Percentiles rank a stretch among this genome's conserved stretches.
These are phyloP conservation scores for Ceraclea dissimilis DNA, from an alignment of 2,888 invertebrate species.

Conservation along the genomic window DNA sequence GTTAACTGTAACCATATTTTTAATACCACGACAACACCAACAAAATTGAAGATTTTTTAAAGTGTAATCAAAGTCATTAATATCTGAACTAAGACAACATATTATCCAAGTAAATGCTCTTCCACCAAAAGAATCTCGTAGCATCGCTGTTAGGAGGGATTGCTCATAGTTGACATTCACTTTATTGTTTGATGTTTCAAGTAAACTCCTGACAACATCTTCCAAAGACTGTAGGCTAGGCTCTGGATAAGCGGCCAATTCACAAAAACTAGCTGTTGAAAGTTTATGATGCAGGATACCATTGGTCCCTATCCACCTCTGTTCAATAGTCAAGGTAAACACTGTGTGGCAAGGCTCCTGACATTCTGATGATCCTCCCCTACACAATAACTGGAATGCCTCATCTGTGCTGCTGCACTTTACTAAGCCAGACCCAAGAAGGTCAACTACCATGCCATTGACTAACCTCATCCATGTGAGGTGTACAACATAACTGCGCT, in stretches of 20 bases:
- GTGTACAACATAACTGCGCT: conserved; percentile 57
- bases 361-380: conserved; percentile 54
- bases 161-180: conserved; percentile 55
- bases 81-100: conserved; percentile 63
- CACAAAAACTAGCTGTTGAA: conserved; percentile 69
- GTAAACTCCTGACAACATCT: conserved; percentile 53
- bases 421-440: conserved; percentile 48
- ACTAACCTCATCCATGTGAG: conserved; percentile 69
- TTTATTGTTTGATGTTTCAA: conserved; percentile 48
- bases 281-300: conserved; percentile 61
- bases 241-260: conserved; percentile 55
- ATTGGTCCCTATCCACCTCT: conserved; percentile 63
- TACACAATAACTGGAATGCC: conserved; percentile 61
- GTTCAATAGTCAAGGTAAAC: conserved; percentile 66
- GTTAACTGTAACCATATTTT: conserved; percentile 65
- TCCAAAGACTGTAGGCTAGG: conserved; percentile 59
- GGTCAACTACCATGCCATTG: conserved; percentile 56
- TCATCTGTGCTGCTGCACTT: conserved; percentile 60
- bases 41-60: conserved; percentile 61
- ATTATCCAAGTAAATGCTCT: conserved; percentile 66
- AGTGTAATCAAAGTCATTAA: conserved; percentile 61
- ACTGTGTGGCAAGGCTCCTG: conserved; percentile 57
- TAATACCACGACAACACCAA: conserved; percentile 58
- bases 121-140: conserved; percentile 69
- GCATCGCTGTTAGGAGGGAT: conserved; percentile 59